Conservation (phyloP, 2,797 vertebrate species). For the Bradypus variegatus region DNA sequence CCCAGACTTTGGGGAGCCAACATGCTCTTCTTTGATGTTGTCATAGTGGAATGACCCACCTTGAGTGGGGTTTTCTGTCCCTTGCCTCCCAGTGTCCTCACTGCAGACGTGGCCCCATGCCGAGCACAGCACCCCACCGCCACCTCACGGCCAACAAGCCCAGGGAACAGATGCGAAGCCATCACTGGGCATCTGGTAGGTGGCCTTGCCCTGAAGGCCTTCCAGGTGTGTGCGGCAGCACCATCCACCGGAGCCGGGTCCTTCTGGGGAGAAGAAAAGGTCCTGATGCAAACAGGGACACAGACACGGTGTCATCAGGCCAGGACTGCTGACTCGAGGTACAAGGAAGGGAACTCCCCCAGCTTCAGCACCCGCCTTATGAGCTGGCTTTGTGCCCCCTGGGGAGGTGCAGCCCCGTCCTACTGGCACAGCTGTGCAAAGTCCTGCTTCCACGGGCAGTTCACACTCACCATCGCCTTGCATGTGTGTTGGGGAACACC, state of each 20-base stretch:
- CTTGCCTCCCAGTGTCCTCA: neutral
- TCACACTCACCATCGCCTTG: neutral
- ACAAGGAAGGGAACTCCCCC: constrained; percentile 54
- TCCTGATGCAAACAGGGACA: neutral
- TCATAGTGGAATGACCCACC: too few relatives aligned
- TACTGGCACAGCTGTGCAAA: too few relatives aligned
- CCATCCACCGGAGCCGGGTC: neutral
- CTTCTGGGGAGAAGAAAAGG: neutral
- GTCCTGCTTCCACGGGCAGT: neutral
- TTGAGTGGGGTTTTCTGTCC: neutral
- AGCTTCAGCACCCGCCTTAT: constrained; percentile 57
- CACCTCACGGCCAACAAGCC: fast-evolving
- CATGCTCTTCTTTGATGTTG: neutral
- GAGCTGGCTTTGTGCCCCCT: constrained; percentile 46
- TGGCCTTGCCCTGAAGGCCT: neutral
- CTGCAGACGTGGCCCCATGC: fast-evolving
- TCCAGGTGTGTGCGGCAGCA: neutral
- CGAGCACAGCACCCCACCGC: neutral
- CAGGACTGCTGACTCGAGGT: constrained; percentile 51
- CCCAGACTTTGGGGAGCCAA: neutral
- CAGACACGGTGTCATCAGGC: constrained; percentile 25
- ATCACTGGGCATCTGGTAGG: too few relatives aligned
- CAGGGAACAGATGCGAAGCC: fast-evolving
- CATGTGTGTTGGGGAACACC: neutral
- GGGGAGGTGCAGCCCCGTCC: constrained; percentile 5